Evolutionary conservation across 1,140 invertebrate genomes (phyloP), one percentile per base, ranked within the genome.

Genomic region (Pogonognathellus flavescens): DNA sequence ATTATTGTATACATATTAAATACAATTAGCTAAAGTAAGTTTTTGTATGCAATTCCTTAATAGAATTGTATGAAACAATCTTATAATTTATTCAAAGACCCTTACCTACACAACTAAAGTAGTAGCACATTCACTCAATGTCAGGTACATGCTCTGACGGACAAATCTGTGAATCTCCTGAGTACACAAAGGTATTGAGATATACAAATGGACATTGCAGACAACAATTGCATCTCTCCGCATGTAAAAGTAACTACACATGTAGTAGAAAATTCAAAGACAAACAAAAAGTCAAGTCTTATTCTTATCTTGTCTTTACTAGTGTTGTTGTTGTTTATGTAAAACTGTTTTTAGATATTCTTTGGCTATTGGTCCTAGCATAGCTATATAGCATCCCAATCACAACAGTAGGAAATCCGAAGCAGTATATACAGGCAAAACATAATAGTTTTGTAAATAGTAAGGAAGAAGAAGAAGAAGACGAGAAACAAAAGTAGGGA

Each of bases 311-410:
- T n/a, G 18, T 20, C 62, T 66, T 13, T 10, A 25, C 18, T 60
- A 41, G n/a, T 66, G 11, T 10, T 10, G 62, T 14, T 41, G 20
- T 66, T 66, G 62, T 66, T 66, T 66, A 25, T 66, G 62, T 66
- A 31, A 31, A 66, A 66, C 25, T 25, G 14, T 14, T 66, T 66
- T 66, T 31, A 41, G 31, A 41, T 6, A 41, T 41, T 41, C 31
- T 1, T 41, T 41, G 31, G 31, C 31, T 41, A 62, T 62, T 62
- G 20, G 25, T 62, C 25, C 25, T 22, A 22, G 60, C 25, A 10
- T 62, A 2, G 14, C 0, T 20, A 20, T 62, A 4, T 20, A 2
- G 25, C 3, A 10, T 62, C 13, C 20, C 4, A 59, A 18, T 62
- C 60, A 11, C 7, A 5, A 8, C 57, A 59, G 31, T 41, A 41